Percentiles rank a stretch among this genome's conserved stretches.
These are phyloP conservation scores for Patella pellucida DNA, from an alignment of 2,888 invertebrate species.

Conservation along the genomic window DNA sequence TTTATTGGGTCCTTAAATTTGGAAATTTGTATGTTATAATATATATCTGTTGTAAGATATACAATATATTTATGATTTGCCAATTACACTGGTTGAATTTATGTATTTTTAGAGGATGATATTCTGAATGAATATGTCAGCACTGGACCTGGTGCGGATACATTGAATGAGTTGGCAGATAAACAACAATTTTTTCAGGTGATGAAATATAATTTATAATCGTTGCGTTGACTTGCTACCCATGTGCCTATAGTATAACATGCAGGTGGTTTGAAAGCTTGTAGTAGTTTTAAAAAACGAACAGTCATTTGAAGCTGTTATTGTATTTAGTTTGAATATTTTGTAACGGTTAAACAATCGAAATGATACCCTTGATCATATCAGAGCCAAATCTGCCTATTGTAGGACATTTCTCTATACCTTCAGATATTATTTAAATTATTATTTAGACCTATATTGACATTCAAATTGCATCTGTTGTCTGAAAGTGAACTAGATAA, in stretches of 20 bases:
- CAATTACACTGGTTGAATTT: neutral
- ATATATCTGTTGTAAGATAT: conserved; percentile 96
- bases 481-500: neutral
- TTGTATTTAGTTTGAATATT: no score
- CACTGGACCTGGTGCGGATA: conserved; percentile 56
- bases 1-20: conserved; percentile 57
- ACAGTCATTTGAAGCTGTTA: no score
- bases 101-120: neutral
- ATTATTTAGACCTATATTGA: no score
- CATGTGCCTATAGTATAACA: no score
- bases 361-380: no score
- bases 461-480: neutral
- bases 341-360: no score
- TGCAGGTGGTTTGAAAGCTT: no score
- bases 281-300: no score
- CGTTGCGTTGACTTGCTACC: no score
- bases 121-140: neutral
- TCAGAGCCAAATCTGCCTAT: no score
- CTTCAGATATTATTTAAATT: no score
- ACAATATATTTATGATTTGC: neutral
- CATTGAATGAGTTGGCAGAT: conserved; percentile 65
- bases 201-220: conserved; percentile 15
- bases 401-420: no score
- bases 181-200: conserved; percentile 66
- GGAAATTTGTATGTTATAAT: conserved; percentile 94